Evolutionary conservation across 2,888 invertebrate genomes (phyloP).

Genomic region (Lampropteryx suffumata): DNA sequence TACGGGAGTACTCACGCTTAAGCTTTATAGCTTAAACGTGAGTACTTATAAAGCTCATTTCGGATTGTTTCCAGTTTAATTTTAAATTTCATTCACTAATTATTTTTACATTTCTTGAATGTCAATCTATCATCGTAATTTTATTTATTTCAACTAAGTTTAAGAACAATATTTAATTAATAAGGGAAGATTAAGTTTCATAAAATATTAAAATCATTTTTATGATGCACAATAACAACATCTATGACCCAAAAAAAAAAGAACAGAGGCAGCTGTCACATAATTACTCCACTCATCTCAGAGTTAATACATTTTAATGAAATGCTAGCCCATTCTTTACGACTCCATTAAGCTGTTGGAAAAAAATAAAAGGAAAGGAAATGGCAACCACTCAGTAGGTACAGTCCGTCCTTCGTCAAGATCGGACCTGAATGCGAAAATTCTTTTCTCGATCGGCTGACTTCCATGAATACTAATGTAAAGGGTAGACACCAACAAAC

Average conservation of each 20-base stretch:
- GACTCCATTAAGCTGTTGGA: conserved; percentile 76
- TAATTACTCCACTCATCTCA: conserved; percentile 51
- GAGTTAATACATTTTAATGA: conserved; percentile 73
- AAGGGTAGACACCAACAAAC: conserved; percentile 64
- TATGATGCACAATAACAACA: conserved; percentile 22
- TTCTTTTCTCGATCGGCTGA: conserved; percentile 79
- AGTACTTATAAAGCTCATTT: too few relatives aligned
- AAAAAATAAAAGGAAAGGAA: conserved; percentile 73
- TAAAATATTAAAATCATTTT: conserved; percentile 10
- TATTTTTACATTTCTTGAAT: too few relatives aligned
- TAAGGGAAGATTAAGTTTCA: too few relatives aligned
- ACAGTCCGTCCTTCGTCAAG: conserved; percentile 67
- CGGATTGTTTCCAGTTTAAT: too few relatives aligned
- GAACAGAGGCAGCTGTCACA: conserved; percentile 38
- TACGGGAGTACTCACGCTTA: too few relatives aligned
- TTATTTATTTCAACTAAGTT: too few relatives aligned
- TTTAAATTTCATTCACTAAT: too few relatives aligned
- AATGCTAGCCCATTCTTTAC: conserved; percentile 71
- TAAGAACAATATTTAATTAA: background rate
- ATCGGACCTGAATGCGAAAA: conserved; percentile 67
- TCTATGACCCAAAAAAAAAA: conserved; percentile 28
- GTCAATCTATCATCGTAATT: too few relatives aligned
- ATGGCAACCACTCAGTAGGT: conserved; percentile 69
- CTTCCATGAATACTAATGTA: conserved; percentile 80
- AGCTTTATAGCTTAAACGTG: too few relatives aligned